Evolutionary conservation across 2,113 vertebrate genomes (phyloP), one percentile per base, ranked within the genome.

Genomic region (Spilogale gracilis): DNA sequence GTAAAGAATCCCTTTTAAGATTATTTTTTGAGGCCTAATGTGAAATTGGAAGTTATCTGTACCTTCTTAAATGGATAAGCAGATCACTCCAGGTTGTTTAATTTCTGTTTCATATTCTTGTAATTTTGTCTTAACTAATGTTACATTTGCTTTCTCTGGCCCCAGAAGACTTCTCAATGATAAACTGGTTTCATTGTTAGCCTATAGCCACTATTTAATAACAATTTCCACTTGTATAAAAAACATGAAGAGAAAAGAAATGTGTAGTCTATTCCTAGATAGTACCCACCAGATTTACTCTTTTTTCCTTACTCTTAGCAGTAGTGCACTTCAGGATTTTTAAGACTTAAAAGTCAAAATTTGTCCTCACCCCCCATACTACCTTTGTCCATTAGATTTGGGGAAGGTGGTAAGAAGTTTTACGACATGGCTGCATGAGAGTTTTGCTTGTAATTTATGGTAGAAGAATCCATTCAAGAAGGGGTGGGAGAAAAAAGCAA

Each of bases 51-150:
- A 95, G 63, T 74, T 95, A 27, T 71, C 20, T 92, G 21, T 84
- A 50, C 56, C 43, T 69, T 93, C 48, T 94, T 86, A 93, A 87
- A 60, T 91, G 45, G 17, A 20, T 93, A 67, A 95, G 17, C 56
- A 83, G 32, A 79, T 61, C 78, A 81, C 60, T 94, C n/a, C n/a
- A 73, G 58, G 5, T 92, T 91, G 18, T 38, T 96, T 97, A 54
- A 82, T 96, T 96, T 97, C 82, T 95, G 45, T 90, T 94, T 97
- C 25, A 45, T 76, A 48, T 67, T 52, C 63, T 85, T 95, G 32
- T 91, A 65, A 82, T 97, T 96, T 97, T 89, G 23, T 95, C 27
- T 93, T 89, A 82, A n/a, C 63, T 58, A 84, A 65, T 82, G 76
- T 79, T 89, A 86, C 5, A 79, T 93, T 96, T 93, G 23, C 56